Percentiles rank a stretch among this genome's conserved stretches.
Evolutionary conservation across 2,113 vertebrate genomes (phyloP).

Genomic region (Oreocharis arfaki): DNA sequence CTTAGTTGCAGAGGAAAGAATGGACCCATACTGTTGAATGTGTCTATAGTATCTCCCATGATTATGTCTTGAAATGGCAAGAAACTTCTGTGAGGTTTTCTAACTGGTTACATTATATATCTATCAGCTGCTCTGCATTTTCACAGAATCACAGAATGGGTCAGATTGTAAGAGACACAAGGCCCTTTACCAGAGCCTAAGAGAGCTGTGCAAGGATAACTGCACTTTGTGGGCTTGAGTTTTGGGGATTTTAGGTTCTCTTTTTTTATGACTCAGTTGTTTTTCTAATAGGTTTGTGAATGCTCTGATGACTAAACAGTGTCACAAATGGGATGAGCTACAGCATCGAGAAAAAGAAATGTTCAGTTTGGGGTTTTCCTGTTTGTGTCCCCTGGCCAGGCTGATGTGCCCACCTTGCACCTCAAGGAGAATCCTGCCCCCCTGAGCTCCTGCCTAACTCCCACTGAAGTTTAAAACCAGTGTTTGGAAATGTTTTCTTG

Average conservation of each 20-base stretch:
- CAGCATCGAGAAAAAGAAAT: neutral
- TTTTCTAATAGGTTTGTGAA: neutral
- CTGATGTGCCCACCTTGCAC: neutral
- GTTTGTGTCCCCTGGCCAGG: neutral
- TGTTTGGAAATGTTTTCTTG: neutral
- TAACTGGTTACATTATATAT: neutral
- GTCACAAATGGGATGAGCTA: neutral
- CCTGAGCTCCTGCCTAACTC: neutral
- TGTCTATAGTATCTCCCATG: neutral
- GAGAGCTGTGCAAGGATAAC: neutral
- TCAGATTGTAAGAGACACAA: neutral
- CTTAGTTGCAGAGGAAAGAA: neutral
- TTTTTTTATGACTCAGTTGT: neutral
- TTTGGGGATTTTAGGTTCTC: neutral
- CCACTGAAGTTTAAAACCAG: neutral
- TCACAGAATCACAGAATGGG: neutral
- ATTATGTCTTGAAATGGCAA: neutral
- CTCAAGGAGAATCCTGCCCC: neutral
- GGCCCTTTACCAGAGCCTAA: neutral
- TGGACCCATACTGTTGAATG: neutral
- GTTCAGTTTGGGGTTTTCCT: neutral
- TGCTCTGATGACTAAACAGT: neutral
- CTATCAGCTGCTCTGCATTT: neutral
- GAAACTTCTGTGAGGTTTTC: neutral
- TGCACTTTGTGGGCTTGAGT: neutral